Evolutionary conservation across 2,888 invertebrate genomes (phyloP), one percentile per base, ranked within the genome.

Genomic region (Cecidostiba fungosa): DNA sequence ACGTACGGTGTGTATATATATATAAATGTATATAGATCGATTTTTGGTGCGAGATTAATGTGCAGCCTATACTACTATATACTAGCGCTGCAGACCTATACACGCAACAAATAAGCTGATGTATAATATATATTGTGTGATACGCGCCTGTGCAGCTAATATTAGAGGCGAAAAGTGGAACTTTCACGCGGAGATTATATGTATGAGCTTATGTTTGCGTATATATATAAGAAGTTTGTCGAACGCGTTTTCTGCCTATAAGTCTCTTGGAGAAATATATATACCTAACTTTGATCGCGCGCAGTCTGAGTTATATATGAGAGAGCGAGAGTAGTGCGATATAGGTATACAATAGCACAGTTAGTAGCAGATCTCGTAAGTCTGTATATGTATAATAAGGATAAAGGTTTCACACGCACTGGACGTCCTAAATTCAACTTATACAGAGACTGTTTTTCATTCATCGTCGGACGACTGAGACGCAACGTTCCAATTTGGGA

Each of bases 371-470:
- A 43, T 62, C 62, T 77, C 62, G 62, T 77, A 62, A 62, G 36
- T 76, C 36, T 76, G 32, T 32, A n/a, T n/a, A n/a, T n/a, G n/a
- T n/a, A n/a, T n/a, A n/a, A n/a, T n/a, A 14, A 47, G 47, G 47
- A 47, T 12, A 47, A 47, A 14, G 47, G 14, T 47, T 47, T 47
- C 47, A 16, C 47, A 14, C 47, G 14, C 47, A 14, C 47, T 47
- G 16, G 47, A 47, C 19, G 50, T 50, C 50, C n/a, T 23, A 59
- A 59, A 59, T n/a, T 59, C 59, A 23, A 59, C 32, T 54, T 77
- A 26, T 6, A n/a, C n/a, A n/a, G n/a, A 43, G 70, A 26, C 62
- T 74, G 80, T n/a, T 69, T 23, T 76, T n/a, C 50, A 74, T 69
- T 82, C 59, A 50, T 66, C 6, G 32, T 66, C 16, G 39, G 50